These are phyloP conservation scores for Brachyhypopomus occidentalis DNA, from an alignment of 2,113 vertebrate genomes.

Conservation along the genomic window DNA sequence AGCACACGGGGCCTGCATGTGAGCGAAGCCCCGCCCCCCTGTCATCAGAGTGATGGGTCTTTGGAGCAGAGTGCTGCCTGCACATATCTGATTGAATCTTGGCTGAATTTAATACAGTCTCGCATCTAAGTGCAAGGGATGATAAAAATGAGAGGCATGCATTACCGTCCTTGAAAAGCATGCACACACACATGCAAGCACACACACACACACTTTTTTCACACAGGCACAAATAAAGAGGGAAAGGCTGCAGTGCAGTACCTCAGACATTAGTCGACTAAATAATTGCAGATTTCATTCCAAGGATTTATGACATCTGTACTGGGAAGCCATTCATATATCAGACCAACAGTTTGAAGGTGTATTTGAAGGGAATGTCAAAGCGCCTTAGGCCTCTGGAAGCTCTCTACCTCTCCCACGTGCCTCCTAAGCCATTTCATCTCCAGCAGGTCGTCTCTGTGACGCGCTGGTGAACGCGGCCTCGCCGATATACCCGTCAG, in stretches of 20 bases:
- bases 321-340: constrained; percentile 23
- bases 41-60: not conserved
- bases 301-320: constrained; percentile 15
- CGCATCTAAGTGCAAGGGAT: constrained; percentile 29
- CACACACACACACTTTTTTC: constrained; percentile 31
- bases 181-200: not conserved
- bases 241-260: constrained; percentile 17
- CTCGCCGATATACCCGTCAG: constrained; percentile 35
- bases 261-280: not conserved
- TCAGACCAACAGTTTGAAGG: constrained; percentile 24
- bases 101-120: constrained; percentile 33
- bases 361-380: constrained; percentile 19
- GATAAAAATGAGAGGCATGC: constrained; percentile 42
- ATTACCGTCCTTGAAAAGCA: constrained; percentile 6
- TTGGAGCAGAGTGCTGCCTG: not conserved
- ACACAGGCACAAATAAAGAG: constrained; percentile 1
- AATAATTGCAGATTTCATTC: not conserved
- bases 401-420: constrained; percentile 6
- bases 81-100: constrained; percentile 16
- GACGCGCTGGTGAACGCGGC: constrained; percentile 17
- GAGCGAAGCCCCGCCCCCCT: not conserved
- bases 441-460: not conserved
- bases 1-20: not conserved
- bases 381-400: not conserved
- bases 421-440: constrained; percentile 13